Evolutionary conservation across 2,888 invertebrate species (phyloP), one percentile per base, ranked within the genome.

Genomic region (Sialis lutaria): DNA sequence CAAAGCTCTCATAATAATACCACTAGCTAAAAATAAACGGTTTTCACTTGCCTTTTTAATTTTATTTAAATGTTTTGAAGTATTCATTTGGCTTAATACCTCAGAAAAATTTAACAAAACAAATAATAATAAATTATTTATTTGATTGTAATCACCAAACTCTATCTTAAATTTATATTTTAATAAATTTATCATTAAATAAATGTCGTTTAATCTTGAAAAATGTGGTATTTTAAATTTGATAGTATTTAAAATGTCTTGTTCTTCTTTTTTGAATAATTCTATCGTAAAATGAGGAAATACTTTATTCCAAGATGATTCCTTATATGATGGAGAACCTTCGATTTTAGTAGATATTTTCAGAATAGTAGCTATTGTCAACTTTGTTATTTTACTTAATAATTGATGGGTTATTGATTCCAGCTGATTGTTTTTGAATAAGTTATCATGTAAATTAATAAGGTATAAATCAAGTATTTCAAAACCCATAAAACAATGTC

Each of bases 401-500:
- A 39, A 6, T 9, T 39, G 10, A 32, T 42, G 8, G 22, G 22
- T 22, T 22, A 22, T 22, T 37, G 37, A 37, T 7, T 8, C n/a
- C 10, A 6, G 37, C 7, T 37, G 10, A 12, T 12, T 13, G 22
- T 22, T 30, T 44, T 44, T 35, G 30, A 35, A 37, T 2, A n/a
- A n/a, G 22, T 30, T 10, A 6, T 34, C 10, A 34, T 33, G 22
- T 35, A 44, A 22, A 12, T 12, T 35, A 37, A 35, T 35, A 8
- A 44, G 22, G 31, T 13, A 44, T 13, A 13, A 13, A n/a, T 44
- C 44, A 6, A 44, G 31, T 34, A 44, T 44, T 44, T 44, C 44
- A 34, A 35, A 33, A 12, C 35, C 35, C 6, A 35, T 35, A 35
- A 13, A 34, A 10, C 31, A 22, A 13, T 44, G 34, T n/a, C 12